Percentiles rank a stretch among this genome's conserved stretches.
These are phyloP conservation scores for Uria lomvia DNA, from an alignment of 2,113 vertebrate species.

Conservation along the genomic window DNA sequence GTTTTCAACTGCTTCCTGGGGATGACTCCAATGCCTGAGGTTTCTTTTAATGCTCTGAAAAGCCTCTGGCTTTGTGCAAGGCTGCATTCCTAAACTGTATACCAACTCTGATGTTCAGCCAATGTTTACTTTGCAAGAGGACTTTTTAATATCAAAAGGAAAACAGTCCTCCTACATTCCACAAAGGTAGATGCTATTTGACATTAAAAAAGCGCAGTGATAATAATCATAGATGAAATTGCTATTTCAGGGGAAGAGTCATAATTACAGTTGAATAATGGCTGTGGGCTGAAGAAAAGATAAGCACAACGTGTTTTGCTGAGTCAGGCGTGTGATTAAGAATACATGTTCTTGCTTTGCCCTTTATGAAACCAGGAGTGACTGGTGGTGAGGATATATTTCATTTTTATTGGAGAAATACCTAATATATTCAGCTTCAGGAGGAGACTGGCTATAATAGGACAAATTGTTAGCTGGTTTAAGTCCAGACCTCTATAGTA, in stretches of 20 bases:
- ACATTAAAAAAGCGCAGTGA: background rate
- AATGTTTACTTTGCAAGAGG: conserved; percentile 59
- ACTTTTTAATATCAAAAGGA: conserved; percentile 68
- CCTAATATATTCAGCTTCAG: background rate
- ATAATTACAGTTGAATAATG: conserved; percentile 1
- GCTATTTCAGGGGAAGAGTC: background rate
- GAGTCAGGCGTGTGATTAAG: conserved; percentile 23
- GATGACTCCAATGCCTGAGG: conserved; percentile 31
- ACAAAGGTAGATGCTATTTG: conserved; percentile 62
- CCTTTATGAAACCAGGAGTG: conserved; percentile 28
- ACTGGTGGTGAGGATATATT: conserved; percentile 15
- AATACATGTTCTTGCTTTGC: conserved; percentile 2
- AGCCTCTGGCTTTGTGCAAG: conserved; percentile 41
- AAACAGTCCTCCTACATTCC: conserved; percentile 64
- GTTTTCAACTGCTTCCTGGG: conserved; percentile 43
- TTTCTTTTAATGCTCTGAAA: conserved; percentile 54
- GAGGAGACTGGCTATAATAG: background rate
- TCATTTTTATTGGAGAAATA: conserved; percentile 34
- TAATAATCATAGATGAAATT: background rate
- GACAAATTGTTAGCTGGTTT: background rate
- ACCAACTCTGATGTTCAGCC: conserved; percentile 28
- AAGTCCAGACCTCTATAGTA: background rate
- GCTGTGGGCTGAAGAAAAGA: conserved; percentile 9
- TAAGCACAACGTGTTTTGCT: background rate
- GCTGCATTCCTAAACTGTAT: conserved; percentile 52